Conservation (phyloP, 2,888 invertebrate genomes). For the Silvanus unidentatus region DNA sequence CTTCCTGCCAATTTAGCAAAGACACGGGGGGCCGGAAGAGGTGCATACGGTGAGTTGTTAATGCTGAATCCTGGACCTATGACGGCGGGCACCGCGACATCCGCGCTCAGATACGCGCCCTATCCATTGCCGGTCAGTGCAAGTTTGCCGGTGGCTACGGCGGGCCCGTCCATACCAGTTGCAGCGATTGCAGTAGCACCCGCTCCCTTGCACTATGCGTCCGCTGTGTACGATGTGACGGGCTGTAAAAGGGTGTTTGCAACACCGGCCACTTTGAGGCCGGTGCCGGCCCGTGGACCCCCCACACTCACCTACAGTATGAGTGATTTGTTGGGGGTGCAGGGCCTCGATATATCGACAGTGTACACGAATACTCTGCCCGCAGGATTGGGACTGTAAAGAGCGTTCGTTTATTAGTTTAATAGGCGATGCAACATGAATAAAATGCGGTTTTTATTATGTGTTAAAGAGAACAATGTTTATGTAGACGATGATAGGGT, state of each 20-base stretch:
- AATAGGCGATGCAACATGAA: neutral
- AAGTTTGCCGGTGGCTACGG: slow-evolving; percentile 29
- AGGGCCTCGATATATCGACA: slow-evolving; percentile 60
- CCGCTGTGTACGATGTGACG: slow-evolving; percentile 49
- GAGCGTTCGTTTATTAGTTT: neutral
- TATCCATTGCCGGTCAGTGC: slow-evolving; percentile 47
- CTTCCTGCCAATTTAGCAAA: slow-evolving; percentile 93
- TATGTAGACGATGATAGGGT: too few species aligned
- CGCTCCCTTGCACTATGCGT: slow-evolving; percentile 42
- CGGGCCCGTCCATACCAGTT: slow-evolving; percentile 14
- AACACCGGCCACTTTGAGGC: slow-evolving; percentile 46
- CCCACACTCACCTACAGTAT: slow-evolving; percentile 62
- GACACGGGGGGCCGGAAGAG: slow-evolving; percentile 90
- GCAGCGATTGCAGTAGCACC: slow-evolving; percentile 39
- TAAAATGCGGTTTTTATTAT: neutral
- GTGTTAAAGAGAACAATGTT: too few species aligned
- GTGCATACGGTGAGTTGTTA: slow-evolving; percentile 97
- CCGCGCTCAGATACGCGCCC: slow-evolving; percentile 59
- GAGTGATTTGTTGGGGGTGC: slow-evolving; percentile 66
- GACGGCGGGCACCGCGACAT: slow-evolving; percentile 44
- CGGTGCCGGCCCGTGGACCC: slow-evolving; percentile 50
- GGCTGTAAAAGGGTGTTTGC: slow-evolving; percentile 54
- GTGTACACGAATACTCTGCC: slow-evolving; percentile 68
- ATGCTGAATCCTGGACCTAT: slow-evolving; percentile 63
- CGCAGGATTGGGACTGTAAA: slow-evolving; percentile 64